Percentiles rank a stretch among this genome's conserved stretches.
These are phyloP conservation scores for Frankliniella fusca DNA, from an alignment of 2,888 invertebrate species.

Conservation along the genomic window DNA sequence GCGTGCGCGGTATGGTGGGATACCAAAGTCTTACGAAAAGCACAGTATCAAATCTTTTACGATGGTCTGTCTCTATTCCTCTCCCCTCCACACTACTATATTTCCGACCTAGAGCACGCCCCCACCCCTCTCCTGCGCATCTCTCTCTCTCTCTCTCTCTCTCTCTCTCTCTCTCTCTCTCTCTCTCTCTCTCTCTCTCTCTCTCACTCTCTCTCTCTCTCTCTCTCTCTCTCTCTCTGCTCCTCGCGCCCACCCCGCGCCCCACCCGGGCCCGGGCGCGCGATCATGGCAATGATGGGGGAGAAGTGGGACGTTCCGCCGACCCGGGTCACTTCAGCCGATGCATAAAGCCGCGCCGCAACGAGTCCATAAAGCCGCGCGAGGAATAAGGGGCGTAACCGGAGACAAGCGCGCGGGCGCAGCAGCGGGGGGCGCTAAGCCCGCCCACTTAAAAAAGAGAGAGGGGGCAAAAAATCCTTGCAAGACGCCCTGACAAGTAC, in stretches of 20 bases:
- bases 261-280: not conserved
- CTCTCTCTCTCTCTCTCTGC: not conserved
- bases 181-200: not conserved
- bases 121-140: too few relatives aligned
- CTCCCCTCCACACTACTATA: not conserved
- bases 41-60: slow-evolving; percentile 6
- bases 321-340: too few relatives aligned
- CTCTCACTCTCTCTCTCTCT: not conserved
- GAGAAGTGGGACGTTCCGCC: not conserved
- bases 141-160: too few relatives aligned
- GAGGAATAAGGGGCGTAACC: too few relatives aligned
- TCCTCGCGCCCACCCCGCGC: not conserved
- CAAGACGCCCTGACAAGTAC: too few relatives aligned
- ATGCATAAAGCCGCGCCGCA: too few relatives aligned
- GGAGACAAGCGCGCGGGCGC: not conserved
- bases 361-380: too few relatives aligned
- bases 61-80: not conserved
- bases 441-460: too few relatives aligned
- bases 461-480: too few relatives aligned
- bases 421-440: not conserved
- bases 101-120: too few relatives aligned
- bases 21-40: not conserved
- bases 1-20: too few relatives aligned
- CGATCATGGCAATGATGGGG: not conserved
- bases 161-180: slow-evolving; percentile 13